phyloP scores from a whole-genome alignment of 1,140 invertebrate species.

The Drosophila tsacasi region DNA sequence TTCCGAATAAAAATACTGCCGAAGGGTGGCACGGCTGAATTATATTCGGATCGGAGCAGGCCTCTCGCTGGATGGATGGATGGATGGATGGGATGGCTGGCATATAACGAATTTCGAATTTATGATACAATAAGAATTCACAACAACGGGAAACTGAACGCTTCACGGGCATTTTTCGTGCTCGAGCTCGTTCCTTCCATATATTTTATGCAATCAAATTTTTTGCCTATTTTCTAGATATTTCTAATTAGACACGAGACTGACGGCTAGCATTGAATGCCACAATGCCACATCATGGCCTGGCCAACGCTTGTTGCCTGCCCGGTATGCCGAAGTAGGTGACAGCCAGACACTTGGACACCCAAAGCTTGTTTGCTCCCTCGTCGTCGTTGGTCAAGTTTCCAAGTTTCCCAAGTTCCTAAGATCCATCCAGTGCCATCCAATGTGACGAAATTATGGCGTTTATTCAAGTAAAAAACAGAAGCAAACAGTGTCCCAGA shows the following conservation, averaged over 20 bases:
- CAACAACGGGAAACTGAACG: background rate
- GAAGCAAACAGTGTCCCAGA: background rate
- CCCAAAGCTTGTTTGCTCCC: background rate
- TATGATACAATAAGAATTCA: conserved; percentile 1
- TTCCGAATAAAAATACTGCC: conserved; percentile 14
- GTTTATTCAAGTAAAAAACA: background rate
- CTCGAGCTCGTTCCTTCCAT: background rate
- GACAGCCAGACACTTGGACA: conserved; percentile 8
- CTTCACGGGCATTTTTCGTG: background rate
- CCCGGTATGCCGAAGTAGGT: background rate
- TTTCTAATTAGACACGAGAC: conserved; percentile 72
- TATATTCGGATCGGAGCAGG: conserved; percentile 7
- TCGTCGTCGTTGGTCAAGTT: background rate
- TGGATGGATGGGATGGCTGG: background rate
- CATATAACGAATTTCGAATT: background rate
- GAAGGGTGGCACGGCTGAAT: conserved; percentile 9
- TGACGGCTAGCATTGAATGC: conserved; percentile 60
- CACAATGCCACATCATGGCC: conserved; percentile 17
- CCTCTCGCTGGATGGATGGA: background rate
- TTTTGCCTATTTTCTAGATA: conserved; percentile 22
- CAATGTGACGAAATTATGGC: background rate
- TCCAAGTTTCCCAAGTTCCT: background rate
- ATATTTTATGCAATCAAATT: conserved; percentile 1
- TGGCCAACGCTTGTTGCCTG: conserved; percentile 3
- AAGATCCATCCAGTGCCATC: background rate